Evolutionary conservation across 2,113 vertebrate species (phyloP), one percentile per base, ranked within the genome.

Genomic region (Saguinus midas): DNA sequence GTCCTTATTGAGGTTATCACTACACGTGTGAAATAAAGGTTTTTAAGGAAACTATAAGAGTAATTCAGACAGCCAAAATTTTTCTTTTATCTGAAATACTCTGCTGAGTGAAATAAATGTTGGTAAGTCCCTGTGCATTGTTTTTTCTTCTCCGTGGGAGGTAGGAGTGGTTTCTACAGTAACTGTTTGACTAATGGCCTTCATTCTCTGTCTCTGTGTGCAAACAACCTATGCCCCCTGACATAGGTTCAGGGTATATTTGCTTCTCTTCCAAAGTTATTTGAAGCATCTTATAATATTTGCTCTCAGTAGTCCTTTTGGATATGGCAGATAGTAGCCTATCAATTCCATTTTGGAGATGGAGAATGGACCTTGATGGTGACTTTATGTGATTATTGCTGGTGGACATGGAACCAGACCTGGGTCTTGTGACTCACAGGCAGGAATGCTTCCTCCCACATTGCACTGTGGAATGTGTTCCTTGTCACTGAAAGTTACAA

Each of bases 191-290:
- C 68, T 80, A 64, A 94, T 76, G 20, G 29, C 27, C 70, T 91
- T 61, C n/a, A n/a, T 84, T 86, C 43, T 82, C 61, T 92, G 66
- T 43, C 66, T 94, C 25, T 58, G 13, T 86, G 35, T 52, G 11
- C 75, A 83, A 85, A 91, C 35, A 79, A 6, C 55, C 6, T 52
- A 29, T 68, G 52, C 16, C 27, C 29, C 81, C 25, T 85, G 45
- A 14, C 35, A n/a, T n/a, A n/a, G n/a, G 75, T 66, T 21, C 10
- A 29, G 14, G 52, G 5, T 88, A 8, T 79, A 64, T 55, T 84
- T 92, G 45, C n/a, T 85, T 94, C 50, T 61, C n/a, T 94, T 89
- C 58, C 58, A 83, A 78, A 93, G n/a, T 90, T 75, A 52, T 80
- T 91, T 76, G 43, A 70, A 66, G 14, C 68, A 13, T 61, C 14